Conservation (phyloP, 2,888 invertebrate genomes). For the Hirtodrosophila trivittata region DNA sequence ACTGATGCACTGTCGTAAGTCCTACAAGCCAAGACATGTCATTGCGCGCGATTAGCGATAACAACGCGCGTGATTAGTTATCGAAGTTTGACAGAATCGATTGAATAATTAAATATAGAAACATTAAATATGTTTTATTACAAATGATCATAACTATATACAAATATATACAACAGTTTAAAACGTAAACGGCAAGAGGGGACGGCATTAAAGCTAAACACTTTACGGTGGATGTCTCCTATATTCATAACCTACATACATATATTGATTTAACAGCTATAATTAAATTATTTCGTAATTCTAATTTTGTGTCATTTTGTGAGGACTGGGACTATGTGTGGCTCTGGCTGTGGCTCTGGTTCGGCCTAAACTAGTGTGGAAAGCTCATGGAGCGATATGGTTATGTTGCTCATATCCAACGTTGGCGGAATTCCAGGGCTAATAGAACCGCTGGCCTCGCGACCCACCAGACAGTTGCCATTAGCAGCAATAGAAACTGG, state of each 20-base stretch:
- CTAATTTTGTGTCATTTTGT: constrained; percentile 15
- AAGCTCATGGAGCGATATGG: constrained; percentile 88
- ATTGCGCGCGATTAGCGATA: too few relatives aligned
- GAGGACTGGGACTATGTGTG: constrained; percentile 1
- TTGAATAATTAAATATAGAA: too few relatives aligned
- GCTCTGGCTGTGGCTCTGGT: too few relatives aligned
- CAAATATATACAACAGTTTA: constrained; percentile 59
- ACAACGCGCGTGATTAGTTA: neutral
- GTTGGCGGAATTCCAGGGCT: constrained; percentile 87
- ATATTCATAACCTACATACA: constrained; percentile 5
- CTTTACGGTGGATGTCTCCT: constrained; percentile 60
- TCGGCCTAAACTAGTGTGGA: constrained; percentile 88
- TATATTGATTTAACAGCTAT: constrained; percentile 21
- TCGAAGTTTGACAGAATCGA: neutral
- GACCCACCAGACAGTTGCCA: constrained; percentile 51
- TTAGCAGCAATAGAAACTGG: constrained; percentile 55
- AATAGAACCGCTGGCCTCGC: constrained; percentile 86
- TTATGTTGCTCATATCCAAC: constrained; percentile 86
- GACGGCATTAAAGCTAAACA: constrained; percentile 38
- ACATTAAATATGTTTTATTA: constrained; percentile 13
- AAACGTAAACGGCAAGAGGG: constrained; percentile 40
- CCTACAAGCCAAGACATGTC: too few relatives aligned
- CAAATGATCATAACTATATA: constrained; percentile 45
- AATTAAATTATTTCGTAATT: constrained; percentile 17
- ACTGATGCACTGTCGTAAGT: too few relatives aligned